Base-by-base conservation (phyloP, 2,797 vertebrate species). In the Rallus crepitans region DNA sequence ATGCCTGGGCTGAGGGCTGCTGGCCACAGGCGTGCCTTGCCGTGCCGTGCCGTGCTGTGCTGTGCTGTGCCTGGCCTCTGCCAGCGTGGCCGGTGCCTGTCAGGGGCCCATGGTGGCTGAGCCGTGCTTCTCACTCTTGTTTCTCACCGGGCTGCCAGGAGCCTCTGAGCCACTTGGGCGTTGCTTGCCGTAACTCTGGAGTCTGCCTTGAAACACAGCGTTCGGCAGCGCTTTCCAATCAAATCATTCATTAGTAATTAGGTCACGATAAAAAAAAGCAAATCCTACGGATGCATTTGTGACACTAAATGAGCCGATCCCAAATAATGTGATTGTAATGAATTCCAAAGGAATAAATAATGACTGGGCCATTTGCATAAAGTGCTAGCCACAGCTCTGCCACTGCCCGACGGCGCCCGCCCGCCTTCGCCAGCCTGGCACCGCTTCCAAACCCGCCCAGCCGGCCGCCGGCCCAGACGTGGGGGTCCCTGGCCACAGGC, bases 281-380 rank as follows among this genome's bases (percentile, higher is more conserved):
- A 75, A 92, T 85, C 84, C 82, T 89, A 11, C 25, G 35, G 72
- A 65, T 70, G 52, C 39, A 11, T 73, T 60, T 0, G 8, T 72
- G 73, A 31, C 11, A 13, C 61, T 70, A 82, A 94, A 93, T 39
- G 90, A 94, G 69, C 89, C 42, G 30, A 60, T 94, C 47, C n/a
- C 89, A 63, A 92, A 94, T 81, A 88, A 95, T n/a, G 53, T 1
- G 47, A 56, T 14, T 40, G 59, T 94, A 96, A 96, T 95, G 84
- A 94, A 94, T 95, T 96, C 94, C 61, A 53, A 85, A 91, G 64
- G 79, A 95, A 93, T 92, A 97, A 95, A 77, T 84, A 86, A 93
- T 72, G 90, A 47, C 66, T 55, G 87, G 56, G 37, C 55, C 72
- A 94, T 96, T 97, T 93, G 91, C 96, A 95, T 96, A 96, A 96